phyloP scores from a whole-genome alignment of 2,113 vertebrate genomes.

The Corydoras sp. region DNA sequence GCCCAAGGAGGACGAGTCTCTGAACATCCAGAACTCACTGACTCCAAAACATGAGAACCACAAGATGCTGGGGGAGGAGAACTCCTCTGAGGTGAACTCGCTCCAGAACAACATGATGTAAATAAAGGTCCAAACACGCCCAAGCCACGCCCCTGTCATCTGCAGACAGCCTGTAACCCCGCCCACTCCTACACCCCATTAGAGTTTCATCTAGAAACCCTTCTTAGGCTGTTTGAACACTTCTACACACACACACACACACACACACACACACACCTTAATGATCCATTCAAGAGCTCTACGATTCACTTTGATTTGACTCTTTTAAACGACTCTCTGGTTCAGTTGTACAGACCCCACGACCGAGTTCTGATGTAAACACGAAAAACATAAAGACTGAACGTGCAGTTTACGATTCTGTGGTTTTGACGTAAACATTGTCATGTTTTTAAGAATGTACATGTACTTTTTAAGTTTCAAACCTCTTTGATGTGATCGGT shows the following conservation, averaged over 20 bases:
- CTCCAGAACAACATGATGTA: conserved; percentile 96
- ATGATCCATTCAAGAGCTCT: too few species aligned
- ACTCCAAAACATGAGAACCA: conserved; percentile 86
- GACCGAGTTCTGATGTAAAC: too few species aligned
- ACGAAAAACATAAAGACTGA: too few species aligned
- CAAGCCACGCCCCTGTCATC: conserved; percentile 56
- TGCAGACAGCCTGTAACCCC: conserved; percentile 37
- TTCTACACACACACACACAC: conserved; percentile 45
- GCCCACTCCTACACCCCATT: conserved; percentile 34
- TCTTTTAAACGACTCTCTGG: not conserved
- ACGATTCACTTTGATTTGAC: too few species aligned
- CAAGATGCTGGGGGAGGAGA: conserved; percentile 79
- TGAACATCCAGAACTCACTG: conserved; percentile 91
- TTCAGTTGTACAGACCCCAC: too few species aligned
- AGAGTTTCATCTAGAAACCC: conserved; percentile 47
- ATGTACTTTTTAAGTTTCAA: too few species aligned
- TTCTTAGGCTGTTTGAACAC: conserved; percentile 55
- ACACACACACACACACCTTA: conserved; percentile 43
- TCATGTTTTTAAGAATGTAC: too few species aligned
- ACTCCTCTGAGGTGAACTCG: conserved; percentile 81
- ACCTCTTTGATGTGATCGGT: too few species aligned
- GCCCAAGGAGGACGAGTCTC: conserved; percentile 87
- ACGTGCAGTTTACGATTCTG: too few species aligned
- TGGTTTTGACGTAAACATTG: too few species aligned
- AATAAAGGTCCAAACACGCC: conserved; percentile 45